These are phyloP conservation scores for Hemiscyllium ocellatum DNA, from an alignment of 2,113 vertebrate genomes.

Conservation along the genomic window DNA sequence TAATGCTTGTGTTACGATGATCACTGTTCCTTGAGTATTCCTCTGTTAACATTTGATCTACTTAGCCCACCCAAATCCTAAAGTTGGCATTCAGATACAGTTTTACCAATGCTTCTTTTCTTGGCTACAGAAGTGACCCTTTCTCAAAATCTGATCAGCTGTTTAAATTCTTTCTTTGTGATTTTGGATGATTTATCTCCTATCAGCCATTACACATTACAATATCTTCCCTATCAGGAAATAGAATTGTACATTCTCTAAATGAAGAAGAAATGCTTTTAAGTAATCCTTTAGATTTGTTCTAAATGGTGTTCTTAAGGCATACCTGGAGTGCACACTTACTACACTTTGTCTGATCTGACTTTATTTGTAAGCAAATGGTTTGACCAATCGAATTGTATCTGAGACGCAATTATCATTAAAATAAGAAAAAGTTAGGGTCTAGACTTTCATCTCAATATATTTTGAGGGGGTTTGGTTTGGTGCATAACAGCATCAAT, in stretches of 20 bases:
- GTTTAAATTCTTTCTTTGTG: background rate
- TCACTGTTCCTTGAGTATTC: background rate
- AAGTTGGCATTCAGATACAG: background rate
- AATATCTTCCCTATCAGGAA: background rate
- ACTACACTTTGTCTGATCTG: too few relatives aligned
- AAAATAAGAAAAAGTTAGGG: too few relatives aligned
- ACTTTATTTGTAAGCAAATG: too few relatives aligned
- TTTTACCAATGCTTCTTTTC: background rate
- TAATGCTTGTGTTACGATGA: background rate
- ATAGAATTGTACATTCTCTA: background rate
- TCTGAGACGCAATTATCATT: too few relatives aligned
- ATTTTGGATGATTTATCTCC: background rate
- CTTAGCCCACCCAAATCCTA: background rate
- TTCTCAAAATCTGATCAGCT: background rate
- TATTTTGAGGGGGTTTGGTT: too few relatives aligned
- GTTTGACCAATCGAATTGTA: too few relatives aligned
- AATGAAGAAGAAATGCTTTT: background rate
- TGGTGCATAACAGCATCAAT: too few relatives aligned
- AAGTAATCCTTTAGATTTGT: background rate
- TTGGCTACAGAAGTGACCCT: background rate
- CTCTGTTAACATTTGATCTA: background rate
- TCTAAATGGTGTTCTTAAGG: background rate
- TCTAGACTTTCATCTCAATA: too few relatives aligned
- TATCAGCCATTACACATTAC: background rate
- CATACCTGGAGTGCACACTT: too few relatives aligned